Base-by-base conservation (phyloP, 2,888 invertebrate species). In the Caradrina clavipalpis region DNA sequence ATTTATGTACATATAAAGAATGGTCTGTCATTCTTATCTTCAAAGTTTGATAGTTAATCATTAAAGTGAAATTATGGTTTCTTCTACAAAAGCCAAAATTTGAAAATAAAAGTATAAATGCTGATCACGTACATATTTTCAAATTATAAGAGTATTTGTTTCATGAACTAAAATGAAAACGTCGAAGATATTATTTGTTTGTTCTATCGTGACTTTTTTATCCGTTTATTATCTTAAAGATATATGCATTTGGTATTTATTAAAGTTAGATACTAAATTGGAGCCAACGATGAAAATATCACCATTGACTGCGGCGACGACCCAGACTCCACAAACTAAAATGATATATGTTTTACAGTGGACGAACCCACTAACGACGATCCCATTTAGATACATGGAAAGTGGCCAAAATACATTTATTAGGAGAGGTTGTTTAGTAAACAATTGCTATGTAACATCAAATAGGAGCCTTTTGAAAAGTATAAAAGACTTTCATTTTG, bases 341-440 rank as follows among this genome's bases (percentile, higher is more conserved):
- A 45, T 68, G 11, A 77, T 66, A 60, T 74, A 68, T 22, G 70
- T 78, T 45, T 21, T 78, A 21, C 45, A 54, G 47, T 77, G 78
- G 78, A 74, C 74, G 3, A 47, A 19, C 15, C 19, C 65, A 11
- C 10, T 21, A 4, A 31, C 4, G 4, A 49, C 57, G 13, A n/a
- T n/a, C n/a, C 78, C 68, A 19, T 62, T 77, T 13, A 5, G 11
- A 15, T 51, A 19, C 35, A 58, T 75, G 69, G 71, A 70, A 21
- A 55, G 5, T 21, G 71, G 78, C 1, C 61, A 35, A 57, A 21
- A 17, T 0, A 26, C 42, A 31, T 76, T 76, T 49, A n/a, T 56
- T 1, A 50, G 51, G 21, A 54, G 68, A 22, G 11, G 15, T 1
- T 76, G 75, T 42, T 13, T 22, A 2, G 17, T 73, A 2, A 19